These are phyloP conservation scores for Anthrax anthrax DNA, from an alignment of 2,888 invertebrate species.

Conservation along the genomic window DNA sequence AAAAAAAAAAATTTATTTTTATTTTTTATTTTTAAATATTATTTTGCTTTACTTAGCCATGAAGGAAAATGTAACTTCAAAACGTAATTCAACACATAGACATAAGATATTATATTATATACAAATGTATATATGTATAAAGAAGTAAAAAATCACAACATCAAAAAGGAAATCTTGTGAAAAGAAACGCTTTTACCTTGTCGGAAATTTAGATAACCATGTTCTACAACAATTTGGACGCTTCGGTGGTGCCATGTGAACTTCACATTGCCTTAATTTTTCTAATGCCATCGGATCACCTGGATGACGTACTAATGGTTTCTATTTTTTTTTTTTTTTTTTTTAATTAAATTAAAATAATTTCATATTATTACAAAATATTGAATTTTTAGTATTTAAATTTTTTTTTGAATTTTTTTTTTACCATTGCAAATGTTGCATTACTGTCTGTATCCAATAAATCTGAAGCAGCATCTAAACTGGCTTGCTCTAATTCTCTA, in stretches of 20 bases:
- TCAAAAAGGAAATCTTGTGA: constrained; percentile 34
- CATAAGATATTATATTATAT: too few relatives aligned
- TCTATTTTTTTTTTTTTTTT: constrained; percentile 37
- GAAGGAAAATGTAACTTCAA: too few relatives aligned
- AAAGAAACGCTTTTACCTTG: constrained; percentile 38
- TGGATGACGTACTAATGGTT: constrained; percentile 74
- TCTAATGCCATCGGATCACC: constrained; percentile 62
- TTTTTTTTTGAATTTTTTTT: too few relatives aligned
- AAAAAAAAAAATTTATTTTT: too few relatives aligned
- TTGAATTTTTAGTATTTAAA: constrained; percentile 2
- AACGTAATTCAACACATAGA: too few relatives aligned
- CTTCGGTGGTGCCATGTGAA: constrained; percentile 68
- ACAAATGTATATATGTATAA: constrained; percentile 6
- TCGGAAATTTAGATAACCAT: constrained; percentile 91
- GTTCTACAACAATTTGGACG: constrained; percentile 81
- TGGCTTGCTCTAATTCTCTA: constrained; percentile 72
- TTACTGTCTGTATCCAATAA: constrained; percentile 77
- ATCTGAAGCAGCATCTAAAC: constrained; percentile 75
- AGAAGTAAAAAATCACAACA: constrained; percentile 32
- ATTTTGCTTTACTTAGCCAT: too few relatives aligned
- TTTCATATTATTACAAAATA: not conserved
- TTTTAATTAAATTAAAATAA: not conserved
- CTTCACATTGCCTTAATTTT: constrained; percentile 80
- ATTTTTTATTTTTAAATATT: too few relatives aligned
- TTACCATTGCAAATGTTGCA: constrained; percentile 87